These are phyloP conservation scores for Scarus forsteni DNA, from an alignment of 2,797 vertebrate species.

Conservation along the genomic window DNA sequence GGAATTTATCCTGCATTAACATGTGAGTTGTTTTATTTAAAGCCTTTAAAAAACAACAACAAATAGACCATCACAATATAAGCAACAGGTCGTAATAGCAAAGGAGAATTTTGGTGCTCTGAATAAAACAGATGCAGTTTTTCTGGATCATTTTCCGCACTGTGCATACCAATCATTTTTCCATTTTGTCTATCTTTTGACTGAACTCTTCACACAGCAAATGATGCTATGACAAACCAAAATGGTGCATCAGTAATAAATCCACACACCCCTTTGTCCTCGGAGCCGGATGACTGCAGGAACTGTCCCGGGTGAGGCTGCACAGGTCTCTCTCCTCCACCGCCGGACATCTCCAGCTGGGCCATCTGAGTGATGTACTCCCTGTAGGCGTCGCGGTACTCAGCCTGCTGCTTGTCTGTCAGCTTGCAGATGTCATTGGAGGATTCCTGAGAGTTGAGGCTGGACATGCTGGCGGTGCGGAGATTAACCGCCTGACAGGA, in stretches of 20 bases:
- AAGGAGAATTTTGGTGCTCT: too few species aligned
- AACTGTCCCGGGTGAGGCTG: conserved; percentile 88
- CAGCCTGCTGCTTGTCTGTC: conserved; percentile 97
- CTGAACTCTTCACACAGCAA: conserved; percentile 14
- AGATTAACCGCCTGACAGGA: conserved; percentile 87
- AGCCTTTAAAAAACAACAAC: too few species aligned
- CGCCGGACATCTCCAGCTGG: conserved; percentile 90
- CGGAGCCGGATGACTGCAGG: conserved; percentile 81
- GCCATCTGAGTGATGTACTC: conserved; percentile 98
- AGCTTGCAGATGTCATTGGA: conserved; percentile 96
- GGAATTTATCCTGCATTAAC: too few species aligned
- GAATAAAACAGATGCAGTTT: too few species aligned
- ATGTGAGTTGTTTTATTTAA: too few species aligned
- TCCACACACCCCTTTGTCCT: conserved; percentile 87
- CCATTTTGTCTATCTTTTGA: conserved; percentile 1
- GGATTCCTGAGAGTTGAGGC: conserved; percentile 98
- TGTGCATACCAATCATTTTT: too few species aligned
- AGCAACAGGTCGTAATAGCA: too few species aligned
- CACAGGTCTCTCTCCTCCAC: conserved; percentile 87
- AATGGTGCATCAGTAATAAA: conserved; percentile 25
- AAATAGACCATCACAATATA: too few species aligned
- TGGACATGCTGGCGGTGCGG: conserved; percentile 94
- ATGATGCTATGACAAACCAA: conserved; percentile 24
- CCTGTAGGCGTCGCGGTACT: conserved; percentile 95
- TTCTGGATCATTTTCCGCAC: too few species aligned